A percentile compares a stretch with the other conserved stretches of the same genome.
phyloP scores from a whole-genome alignment of 2,797 vertebrate genomes.

The Falco naumanni region DNA sequence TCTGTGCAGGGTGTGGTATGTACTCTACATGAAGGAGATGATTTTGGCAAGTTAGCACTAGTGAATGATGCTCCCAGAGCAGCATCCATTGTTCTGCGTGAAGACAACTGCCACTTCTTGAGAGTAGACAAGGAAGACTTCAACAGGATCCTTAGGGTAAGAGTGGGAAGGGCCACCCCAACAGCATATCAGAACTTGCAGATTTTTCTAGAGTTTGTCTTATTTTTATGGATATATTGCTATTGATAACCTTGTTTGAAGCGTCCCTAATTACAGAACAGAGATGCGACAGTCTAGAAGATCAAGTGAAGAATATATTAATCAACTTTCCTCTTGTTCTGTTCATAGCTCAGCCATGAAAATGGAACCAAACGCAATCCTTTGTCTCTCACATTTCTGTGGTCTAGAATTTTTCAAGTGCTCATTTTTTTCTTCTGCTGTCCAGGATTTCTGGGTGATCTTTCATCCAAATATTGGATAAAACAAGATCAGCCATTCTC shows the following conservation, averaged over 20 bases:
- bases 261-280: background rate
- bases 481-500: background rate
- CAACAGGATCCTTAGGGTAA: slow-evolving; percentile 95
- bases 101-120: slow-evolving; percentile 98
- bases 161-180: slow-evolving; percentile 4
- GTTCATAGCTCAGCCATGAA: background rate
- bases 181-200: background rate
- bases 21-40: slow-evolving; percentile 95
- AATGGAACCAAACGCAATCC: background rate
- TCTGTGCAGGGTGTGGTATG: slow-evolving; percentile 93
- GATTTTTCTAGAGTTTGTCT: background rate
- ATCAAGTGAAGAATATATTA: background rate
- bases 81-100: slow-evolving; percentile 94
- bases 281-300: background rate
- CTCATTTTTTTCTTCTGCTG: background rate
- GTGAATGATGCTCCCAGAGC: slow-evolving; percentile 96
- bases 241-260: background rate
- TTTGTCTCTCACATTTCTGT: background rate
- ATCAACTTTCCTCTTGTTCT: background rate
- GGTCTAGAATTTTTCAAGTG: background rate
- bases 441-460: background rate
- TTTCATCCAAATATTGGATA: background rate
- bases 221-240: background rate
- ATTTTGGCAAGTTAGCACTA: slow-evolving; percentile 97
- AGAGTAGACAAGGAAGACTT: slow-evolving; percentile 99